A percentile compares a stretch with the other conserved stretches of the same genome.
These are phyloP conservation scores for Promerops cafer DNA, from an alignment of 2,113 vertebrate species.

Conservation along the genomic window DNA sequence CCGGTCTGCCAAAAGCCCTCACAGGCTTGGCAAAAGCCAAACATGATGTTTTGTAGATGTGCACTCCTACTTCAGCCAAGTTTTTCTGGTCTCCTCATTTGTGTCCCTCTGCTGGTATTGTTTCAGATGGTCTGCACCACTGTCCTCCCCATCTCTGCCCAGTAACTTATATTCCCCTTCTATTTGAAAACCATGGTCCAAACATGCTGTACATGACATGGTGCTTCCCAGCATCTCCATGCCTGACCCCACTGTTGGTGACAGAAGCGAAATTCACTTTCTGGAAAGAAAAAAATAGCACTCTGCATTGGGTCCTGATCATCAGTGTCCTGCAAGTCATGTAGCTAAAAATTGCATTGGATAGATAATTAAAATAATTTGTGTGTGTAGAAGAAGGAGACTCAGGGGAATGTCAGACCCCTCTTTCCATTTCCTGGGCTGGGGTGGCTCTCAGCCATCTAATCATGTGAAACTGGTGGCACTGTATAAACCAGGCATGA, in stretches of 20 bases:
- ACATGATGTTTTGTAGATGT: not conserved
- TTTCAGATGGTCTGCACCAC: not conserved
- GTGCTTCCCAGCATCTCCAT: not conserved
- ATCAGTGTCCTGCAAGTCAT: not conserved
- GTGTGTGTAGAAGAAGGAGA: not conserved
- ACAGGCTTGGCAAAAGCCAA: not conserved
- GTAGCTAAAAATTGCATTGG: not conserved
- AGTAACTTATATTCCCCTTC: not conserved
- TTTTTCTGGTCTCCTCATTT: not conserved
- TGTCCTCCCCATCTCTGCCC: not conserved
- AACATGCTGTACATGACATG: not conserved
- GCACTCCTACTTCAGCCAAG: not conserved
- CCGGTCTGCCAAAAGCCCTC: not conserved
- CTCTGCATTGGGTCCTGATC: not conserved
- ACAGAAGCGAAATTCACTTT: not conserved
- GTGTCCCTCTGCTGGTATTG: not conserved
- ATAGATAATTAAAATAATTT: not conserved
- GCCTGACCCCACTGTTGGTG: not conserved
- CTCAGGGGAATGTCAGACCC: not conserved
- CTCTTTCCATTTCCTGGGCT: not conserved
- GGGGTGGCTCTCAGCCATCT: not conserved
- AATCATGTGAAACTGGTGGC: not conserved
- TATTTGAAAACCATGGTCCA: accelerated
- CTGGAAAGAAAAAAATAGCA: not conserved
- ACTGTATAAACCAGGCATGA: not conserved